A percentile compares a stretch with the other conserved stretches of the same genome.
phyloP scores from a whole-genome alignment of 2,888 invertebrate species.

The Drosophila leonis region DNA sequence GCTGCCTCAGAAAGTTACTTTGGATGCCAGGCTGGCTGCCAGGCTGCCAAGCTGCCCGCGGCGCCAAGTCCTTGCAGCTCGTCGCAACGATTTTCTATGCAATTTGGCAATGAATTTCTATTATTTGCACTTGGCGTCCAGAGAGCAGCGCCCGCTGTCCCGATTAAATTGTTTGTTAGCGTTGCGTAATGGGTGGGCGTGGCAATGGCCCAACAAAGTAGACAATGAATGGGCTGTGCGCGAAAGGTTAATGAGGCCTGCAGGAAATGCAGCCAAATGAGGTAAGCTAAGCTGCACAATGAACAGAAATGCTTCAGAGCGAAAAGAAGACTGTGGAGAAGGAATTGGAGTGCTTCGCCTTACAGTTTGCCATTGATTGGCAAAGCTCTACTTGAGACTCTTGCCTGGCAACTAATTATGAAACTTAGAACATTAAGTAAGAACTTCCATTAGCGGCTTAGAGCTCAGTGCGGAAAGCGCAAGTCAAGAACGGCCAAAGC shows the following conservation, averaged over 20 bases:
- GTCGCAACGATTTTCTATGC: constrained; percentile 75
- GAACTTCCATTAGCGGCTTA: constrained; percentile 19
- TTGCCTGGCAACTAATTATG: constrained; percentile 30
- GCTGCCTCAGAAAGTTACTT: constrained; percentile 52
- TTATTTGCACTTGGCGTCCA: constrained; percentile 63
- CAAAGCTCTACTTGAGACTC: constrained; percentile 1
- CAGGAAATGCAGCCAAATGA: constrained; percentile 51
- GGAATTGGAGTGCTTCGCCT: background rate
- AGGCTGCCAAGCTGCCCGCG: constrained; percentile 38
- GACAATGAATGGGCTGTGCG: constrained; percentile 60
- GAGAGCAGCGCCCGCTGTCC: constrained; percentile 21
- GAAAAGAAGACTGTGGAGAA: background rate
- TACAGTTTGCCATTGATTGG: constrained; percentile 30
- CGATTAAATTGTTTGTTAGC: constrained; percentile 68
- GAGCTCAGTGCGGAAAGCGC: background rate
- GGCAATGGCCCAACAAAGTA: constrained; percentile 48
- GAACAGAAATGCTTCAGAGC: constrained; percentile 7
- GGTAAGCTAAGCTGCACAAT: constrained; percentile 26
- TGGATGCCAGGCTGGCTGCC: constrained; percentile 16
- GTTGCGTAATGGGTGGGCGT: constrained; percentile 49
- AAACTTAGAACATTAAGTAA: constrained; percentile 28
- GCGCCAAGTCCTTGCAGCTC: constrained; percentile 47
- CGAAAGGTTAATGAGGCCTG: constrained; percentile 77
- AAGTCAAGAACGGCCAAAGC: background rate
- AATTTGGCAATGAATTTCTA: constrained; percentile 81